These are phyloP conservation scores for Metaphire vulgaris DNA, from an alignment of 1,140 invertebrate species.

Conservation along the genomic window DNA sequence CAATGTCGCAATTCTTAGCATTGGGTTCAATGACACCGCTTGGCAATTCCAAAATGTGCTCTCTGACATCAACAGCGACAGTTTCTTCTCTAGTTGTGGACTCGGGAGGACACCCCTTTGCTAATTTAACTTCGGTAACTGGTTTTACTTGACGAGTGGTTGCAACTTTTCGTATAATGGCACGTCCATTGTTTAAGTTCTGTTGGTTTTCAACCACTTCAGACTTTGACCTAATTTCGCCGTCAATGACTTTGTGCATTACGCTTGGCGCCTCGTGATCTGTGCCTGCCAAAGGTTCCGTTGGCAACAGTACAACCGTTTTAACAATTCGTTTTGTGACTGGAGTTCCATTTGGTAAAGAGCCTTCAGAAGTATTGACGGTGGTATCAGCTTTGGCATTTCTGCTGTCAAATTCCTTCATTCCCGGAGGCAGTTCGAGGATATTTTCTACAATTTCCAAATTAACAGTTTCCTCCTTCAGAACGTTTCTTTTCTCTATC, in stretches of 20 bases:
- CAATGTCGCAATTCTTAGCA: neutral
- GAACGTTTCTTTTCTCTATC: neutral
- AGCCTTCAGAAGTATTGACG: neutral
- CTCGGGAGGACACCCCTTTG: neutral
- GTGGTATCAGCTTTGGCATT: neutral
- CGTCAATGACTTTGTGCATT: neutral
- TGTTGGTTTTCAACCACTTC: conserved; percentile 38
- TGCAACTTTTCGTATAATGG: conserved; percentile 36
- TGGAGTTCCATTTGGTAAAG: neutral
- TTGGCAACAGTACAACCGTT: neutral
- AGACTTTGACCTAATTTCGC: conserved; percentile 19
- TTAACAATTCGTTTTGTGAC: neutral
- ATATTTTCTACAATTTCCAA: conserved; percentile 20
- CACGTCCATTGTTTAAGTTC: conserved; percentile 39
- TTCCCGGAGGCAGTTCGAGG: conserved; percentile 5
- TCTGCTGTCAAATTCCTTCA: neutral
- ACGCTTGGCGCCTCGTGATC: neutral
- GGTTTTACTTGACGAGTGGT: conserved; percentile 30
- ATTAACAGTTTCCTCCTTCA: neutral
- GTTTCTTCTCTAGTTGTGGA: neutral
- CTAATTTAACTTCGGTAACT: conserved; percentile 14
- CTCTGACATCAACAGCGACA: neutral
- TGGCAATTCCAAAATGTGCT: neutral
- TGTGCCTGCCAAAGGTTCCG: neutral
- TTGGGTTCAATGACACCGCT: neutral